These are phyloP conservation scores for Lytechinus pictus DNA, from an alignment of 35 echinoderm and acorn worm genomes.

Conservation along the genomic window DNA sequence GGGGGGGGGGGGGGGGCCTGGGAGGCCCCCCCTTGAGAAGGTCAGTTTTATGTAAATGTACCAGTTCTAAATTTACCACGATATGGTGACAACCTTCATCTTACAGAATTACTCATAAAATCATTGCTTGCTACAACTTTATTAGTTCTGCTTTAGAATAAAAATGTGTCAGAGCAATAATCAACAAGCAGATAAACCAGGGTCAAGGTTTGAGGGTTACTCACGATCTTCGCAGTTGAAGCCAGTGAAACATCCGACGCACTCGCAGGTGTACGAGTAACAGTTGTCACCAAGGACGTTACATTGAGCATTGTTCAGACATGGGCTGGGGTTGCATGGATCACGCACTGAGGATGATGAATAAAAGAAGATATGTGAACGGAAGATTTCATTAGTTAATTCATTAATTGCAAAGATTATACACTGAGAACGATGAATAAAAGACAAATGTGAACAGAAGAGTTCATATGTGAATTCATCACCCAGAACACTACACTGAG, in stretches of 20 bases:
- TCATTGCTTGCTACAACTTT: too few relatives aligned
- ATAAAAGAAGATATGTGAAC: not conserved
- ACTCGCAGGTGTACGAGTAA: constrained; percentile 76
- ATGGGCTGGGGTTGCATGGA: constrained; percentile 79
- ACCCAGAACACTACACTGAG: constrained; percentile 40
- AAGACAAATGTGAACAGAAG: not conserved
- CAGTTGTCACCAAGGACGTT: constrained; percentile 51
- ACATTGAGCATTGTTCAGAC: constrained; percentile 71
- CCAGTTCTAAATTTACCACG: too few relatives aligned
- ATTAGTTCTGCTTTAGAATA: too few relatives aligned
- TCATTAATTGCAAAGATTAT: constrained; percentile 70
- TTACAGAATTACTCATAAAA: too few relatives aligned
- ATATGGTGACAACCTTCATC: too few relatives aligned
- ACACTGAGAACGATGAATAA: not conserved
- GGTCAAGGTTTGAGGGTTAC: constrained; percentile 14
- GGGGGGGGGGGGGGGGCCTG: too few relatives aligned
- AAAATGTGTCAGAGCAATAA: too few relatives aligned
- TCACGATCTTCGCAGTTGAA: constrained; percentile 89
- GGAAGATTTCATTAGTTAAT: not conserved
- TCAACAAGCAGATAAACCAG: not conserved
- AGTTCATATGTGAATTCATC: not conserved
- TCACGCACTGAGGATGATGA: constrained; percentile 46
- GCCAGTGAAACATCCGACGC: constrained; percentile 77
- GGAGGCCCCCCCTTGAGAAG: too few relatives aligned
- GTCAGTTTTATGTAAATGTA: too few relatives aligned